A percentile compares a stretch with the other conserved stretches of the same genome.
Conservation (phyloP, 1,140 invertebrate genomes). For the Euura saliciscinereae region DNA sequence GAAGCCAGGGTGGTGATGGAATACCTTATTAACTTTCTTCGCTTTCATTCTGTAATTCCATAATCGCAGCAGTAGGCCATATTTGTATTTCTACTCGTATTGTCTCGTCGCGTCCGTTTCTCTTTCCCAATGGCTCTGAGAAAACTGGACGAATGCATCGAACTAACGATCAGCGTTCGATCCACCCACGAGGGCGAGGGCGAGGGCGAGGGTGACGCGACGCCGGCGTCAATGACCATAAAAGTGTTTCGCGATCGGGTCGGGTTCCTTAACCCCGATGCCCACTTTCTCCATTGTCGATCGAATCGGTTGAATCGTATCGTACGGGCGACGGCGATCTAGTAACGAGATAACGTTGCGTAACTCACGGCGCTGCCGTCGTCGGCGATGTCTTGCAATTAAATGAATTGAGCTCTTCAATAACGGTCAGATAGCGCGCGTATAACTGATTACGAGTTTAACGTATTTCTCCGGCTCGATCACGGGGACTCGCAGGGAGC, state of each 20-base stretch:
- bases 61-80: constrained; percentile 24
- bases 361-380: constrained; percentile 3
- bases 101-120: too few relatives aligned
- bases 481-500: too few relatives aligned
- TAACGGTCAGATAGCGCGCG: too few relatives aligned
- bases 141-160: too few relatives aligned
- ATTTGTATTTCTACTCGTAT: not conserved
- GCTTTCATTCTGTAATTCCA: constrained; percentile 38
- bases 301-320: not conserved
- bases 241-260: constrained; percentile 1
- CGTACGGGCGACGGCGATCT: not conserved
- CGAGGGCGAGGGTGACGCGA: not conserved
- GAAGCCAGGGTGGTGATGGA: constrained; percentile 21
- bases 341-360: constrained; percentile 3
- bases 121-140: too few relatives aligned
- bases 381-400: not conserved
- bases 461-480: too few relatives aligned
- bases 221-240: not conserved
- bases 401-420: not conserved
- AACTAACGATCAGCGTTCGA: too few relatives aligned
- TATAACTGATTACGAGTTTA: too few relatives aligned
- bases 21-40: constrained; percentile 36
- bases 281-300: not conserved
- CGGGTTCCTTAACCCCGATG: not conserved
- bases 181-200: not conserved